Percentiles rank a stretch among this genome's conserved stretches.
phyloP scores from a whole-genome alignment of 92 coral and sea anemone genomes.

The Porites divaricata region DNA sequence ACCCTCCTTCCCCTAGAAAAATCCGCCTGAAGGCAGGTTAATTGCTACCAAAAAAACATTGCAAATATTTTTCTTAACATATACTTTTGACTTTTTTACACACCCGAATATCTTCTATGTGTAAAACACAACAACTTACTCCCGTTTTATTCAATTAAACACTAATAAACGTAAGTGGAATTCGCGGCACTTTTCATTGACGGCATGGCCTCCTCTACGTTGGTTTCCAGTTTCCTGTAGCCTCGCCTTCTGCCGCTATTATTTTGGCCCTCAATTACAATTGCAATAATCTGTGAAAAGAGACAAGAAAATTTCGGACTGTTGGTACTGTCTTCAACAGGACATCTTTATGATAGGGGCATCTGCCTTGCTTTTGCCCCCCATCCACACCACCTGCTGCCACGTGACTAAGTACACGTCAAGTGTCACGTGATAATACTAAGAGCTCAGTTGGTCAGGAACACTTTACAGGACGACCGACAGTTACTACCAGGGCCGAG shows the following conservation, averaged over 20 bases:
- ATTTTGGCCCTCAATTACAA: constrained; percentile 84
- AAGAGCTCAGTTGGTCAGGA: too few relatives aligned
- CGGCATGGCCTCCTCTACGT: constrained; percentile 90
- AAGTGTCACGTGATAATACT: too few relatives aligned
- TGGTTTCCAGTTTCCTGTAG: constrained; percentile 90
- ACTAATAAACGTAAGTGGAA: constrained; percentile 86
- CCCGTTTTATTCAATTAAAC: not conserved
- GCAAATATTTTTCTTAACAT: too few relatives aligned
- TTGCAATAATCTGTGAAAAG: constrained; percentile 80
- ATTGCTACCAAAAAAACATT: too few relatives aligned
- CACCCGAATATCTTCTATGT: not conserved
- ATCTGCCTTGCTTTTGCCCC: too few relatives aligned
- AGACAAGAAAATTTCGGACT: not conserved
- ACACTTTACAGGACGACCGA: too few relatives aligned
- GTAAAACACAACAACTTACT: not conserved
- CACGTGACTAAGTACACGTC: too few relatives aligned
- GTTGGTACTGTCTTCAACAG: not conserved
- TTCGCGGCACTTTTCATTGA: constrained; percentile 76
- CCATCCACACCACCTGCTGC: too few relatives aligned
- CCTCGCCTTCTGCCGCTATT: constrained; percentile 54
- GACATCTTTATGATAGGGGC: too few relatives aligned
- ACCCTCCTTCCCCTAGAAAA: too few relatives aligned
- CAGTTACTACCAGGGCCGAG: too few relatives aligned
- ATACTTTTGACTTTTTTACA: not conserved
- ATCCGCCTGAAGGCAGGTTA: too few relatives aligned